phyloP scores from a whole-genome alignment of 37 sponge, comb jelly and placozoan species.

The Trichoplax adhaerens region DNA sequence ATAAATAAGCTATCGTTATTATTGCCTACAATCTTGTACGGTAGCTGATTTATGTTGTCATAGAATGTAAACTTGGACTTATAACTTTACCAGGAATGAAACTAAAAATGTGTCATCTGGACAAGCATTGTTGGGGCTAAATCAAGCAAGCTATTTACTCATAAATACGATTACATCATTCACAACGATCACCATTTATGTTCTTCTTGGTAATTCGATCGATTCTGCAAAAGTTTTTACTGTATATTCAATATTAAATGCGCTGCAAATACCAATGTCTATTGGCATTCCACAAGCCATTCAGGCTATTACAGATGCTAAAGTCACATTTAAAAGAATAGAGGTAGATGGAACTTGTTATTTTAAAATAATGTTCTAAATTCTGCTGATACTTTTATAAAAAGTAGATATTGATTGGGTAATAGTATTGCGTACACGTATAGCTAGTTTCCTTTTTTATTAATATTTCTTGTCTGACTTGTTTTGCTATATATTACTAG shows the following conservation, averaged over 20 bases:
- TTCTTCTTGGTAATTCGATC: constrained; percentile 14
- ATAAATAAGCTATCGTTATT: too few relatives aligned
- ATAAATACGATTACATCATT: constrained; percentile 18
- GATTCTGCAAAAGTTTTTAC: constrained; percentile 37
- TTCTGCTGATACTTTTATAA: too few relatives aligned
- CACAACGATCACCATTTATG: constrained; percentile 27
- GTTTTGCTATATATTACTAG: too few relatives aligned
- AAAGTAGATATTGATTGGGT: too few relatives aligned
- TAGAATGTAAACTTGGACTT: too few relatives aligned
- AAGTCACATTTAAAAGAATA: constrained; percentile 41
- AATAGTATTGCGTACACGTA: too few relatives aligned
- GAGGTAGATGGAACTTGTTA: constrained; percentile 11
- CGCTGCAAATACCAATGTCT: constrained; percentile 18
- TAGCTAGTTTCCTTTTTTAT: too few relatives aligned
- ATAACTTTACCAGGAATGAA: constrained; percentile 20
- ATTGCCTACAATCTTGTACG: too few relatives aligned
- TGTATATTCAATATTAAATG: constrained; percentile 11
- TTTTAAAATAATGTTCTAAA: too few relatives aligned
- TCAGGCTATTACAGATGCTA: constrained; percentile 24
- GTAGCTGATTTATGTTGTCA: too few relatives aligned
- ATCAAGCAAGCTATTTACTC: constrained; percentile 17
- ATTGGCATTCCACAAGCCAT: constrained; percentile 13
- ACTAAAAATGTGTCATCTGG: constrained; percentile 7
- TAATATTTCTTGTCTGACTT: too few relatives aligned
- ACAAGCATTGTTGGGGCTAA: constrained; percentile 18